Percentiles rank a stretch among this genome's conserved stretches.
Evolutionary conservation across 2,113 vertebrate species (phyloP).

Genomic region (Pycnonotus jocosus): DNA sequence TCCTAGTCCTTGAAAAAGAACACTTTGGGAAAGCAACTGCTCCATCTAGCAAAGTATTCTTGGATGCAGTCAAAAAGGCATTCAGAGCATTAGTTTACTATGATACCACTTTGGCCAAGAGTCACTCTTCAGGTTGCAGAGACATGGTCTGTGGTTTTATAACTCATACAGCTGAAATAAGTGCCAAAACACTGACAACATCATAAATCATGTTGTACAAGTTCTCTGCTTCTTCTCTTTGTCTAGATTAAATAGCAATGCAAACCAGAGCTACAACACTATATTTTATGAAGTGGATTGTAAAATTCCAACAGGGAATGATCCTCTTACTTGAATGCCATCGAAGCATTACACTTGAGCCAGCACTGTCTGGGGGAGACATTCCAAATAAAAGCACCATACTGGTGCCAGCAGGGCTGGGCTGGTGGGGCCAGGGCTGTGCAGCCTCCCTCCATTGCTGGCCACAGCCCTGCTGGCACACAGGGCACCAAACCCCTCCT

Average conservation of each 20-base stretch:
- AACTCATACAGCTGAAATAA: neutral
- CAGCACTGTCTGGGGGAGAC: neutral
- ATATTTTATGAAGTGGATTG: neutral
- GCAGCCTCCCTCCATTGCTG: accelerated
- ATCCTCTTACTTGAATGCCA: neutral
- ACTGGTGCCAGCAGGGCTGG: neutral
- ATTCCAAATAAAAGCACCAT: neutral
- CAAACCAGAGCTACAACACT: neutral
- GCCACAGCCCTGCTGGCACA: neutral
- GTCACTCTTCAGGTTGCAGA: neutral
- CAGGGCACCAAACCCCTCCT: neutral
- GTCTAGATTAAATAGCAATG: neutral
- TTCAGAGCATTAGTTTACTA: neutral
- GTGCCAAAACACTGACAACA: neutral
- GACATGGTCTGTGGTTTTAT: neutral
- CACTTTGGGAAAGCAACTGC: neutral
- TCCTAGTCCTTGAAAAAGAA: neutral
- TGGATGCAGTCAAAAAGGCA: neutral
- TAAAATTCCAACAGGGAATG: neutral
- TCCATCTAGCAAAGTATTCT: neutral
- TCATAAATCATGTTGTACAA: neutral
- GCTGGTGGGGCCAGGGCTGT: neutral
- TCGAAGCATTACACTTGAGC: neutral
- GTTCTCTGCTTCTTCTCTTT: neutral
- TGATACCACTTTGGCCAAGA: neutral